Percentiles rank a stretch among this genome's conserved stretches.
Conservation (phyloP, 1,140 invertebrate genomes). For the Telenomus remus region DNA sequence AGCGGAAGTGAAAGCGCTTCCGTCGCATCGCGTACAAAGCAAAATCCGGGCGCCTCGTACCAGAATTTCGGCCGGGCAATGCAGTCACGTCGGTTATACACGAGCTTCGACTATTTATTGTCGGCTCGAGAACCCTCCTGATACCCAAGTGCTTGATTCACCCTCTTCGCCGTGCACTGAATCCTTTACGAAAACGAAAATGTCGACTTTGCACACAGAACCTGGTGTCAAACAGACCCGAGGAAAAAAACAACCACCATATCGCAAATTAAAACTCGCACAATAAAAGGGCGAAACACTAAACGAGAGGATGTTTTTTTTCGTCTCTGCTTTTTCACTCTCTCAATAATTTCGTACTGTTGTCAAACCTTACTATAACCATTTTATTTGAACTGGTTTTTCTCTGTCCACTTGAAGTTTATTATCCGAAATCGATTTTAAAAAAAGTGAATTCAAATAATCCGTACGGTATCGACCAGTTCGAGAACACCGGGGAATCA, state of each 20-base stretch:
- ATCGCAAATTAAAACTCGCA: constrained; percentile 34
- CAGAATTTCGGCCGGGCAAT: constrained; percentile 45
- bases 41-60: constrained; percentile 32
- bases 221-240: constrained; percentile 25
- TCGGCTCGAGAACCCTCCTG: constrained; percentile 55
- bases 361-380: too few species aligned
- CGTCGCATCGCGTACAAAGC: constrained; percentile 39
- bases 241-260: constrained; percentile 31
- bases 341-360: too few species aligned
- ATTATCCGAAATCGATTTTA: too few species aligned
- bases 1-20: constrained; percentile 54
- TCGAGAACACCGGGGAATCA: too few species aligned
- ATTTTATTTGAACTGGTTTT: too few species aligned
- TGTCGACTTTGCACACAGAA: constrained; percentile 51
- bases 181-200: constrained; percentile 55
- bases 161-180: constrained; percentile 54
- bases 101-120: constrained; percentile 58
- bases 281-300: constrained; percentile 15
- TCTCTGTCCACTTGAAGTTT: too few species aligned
- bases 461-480: too few species aligned
- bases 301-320: neutral
- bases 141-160: constrained; percentile 58
- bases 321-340: neutral
- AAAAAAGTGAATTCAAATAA: too few species aligned
- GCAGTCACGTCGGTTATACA: constrained; percentile 58